Evolutionary conservation across 2,888 invertebrate species (phyloP).

Genomic region (Athripsodes cinereus): DNA sequence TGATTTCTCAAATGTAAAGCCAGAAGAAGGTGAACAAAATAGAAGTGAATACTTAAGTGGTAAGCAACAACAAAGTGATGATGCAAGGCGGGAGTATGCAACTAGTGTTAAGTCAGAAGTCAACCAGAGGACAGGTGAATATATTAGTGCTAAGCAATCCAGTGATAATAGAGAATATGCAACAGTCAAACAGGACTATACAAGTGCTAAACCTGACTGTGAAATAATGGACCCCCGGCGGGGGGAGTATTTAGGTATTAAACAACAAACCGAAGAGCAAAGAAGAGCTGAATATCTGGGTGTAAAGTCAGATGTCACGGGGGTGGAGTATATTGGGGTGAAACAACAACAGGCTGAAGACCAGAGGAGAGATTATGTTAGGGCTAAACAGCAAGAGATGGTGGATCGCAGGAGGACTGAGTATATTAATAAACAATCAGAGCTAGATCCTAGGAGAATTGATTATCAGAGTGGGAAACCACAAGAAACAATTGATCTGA

Average conservation of each 20-base stretch:
- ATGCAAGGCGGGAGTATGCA: slow-evolving; percentile 1
- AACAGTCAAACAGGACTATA: slow-evolving; percentile 1
- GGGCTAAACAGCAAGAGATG: neutral
- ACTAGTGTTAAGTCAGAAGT: slow-evolving; percentile 5
- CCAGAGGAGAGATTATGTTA: neutral
- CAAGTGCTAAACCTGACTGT: neutral
- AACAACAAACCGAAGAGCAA: slow-evolving; percentile 29
- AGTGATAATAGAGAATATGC: neutral
- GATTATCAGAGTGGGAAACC: neutral
- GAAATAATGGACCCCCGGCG: slow-evolving; percentile 9
- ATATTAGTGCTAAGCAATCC: slow-evolving; percentile 5
- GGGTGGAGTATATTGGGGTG: slow-evolving; percentile 7
- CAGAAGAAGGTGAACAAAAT: slow-evolving; percentile 7
- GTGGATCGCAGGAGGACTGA: neutral
- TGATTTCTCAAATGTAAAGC: slow-evolving; percentile 1
- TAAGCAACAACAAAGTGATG: slow-evolving; percentile 2
- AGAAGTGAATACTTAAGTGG: slow-evolving; percentile 7
- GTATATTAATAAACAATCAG: neutral
- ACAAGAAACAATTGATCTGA: neutral
- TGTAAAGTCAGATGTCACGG: slow-evolving; percentile 3
- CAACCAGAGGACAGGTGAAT: slow-evolving; percentile 5
- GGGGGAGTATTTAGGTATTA: slow-evolving; percentile 32
- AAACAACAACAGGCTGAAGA: slow-evolving; percentile 5
- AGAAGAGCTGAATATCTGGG: slow-evolving; percentile 30
- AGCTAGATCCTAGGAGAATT: neutral